Conservation (phyloP, 2,113 vertebrate genomes). For the Phalacrocorax pelagicus region DNA sequence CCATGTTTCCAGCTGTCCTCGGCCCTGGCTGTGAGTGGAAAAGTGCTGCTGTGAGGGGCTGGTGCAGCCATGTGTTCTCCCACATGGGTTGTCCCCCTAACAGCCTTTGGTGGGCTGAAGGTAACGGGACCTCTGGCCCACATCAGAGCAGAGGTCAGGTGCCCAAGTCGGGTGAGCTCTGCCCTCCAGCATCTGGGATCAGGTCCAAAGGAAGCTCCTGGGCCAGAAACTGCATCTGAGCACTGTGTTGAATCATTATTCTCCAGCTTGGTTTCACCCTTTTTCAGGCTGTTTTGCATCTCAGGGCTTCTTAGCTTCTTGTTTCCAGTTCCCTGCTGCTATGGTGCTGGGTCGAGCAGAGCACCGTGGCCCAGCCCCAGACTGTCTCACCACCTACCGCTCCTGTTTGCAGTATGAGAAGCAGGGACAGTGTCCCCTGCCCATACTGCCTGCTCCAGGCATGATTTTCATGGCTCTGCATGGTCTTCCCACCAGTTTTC, state of each 20-base stretch:
- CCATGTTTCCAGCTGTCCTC: background rate
- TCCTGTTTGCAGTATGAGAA: background rate
- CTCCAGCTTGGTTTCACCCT: background rate
- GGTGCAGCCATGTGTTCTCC: background rate
- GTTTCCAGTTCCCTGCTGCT: background rate
- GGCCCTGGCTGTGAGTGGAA: background rate
- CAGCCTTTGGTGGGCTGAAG: rapidly evolving
- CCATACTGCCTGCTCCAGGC: background rate
- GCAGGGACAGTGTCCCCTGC: background rate
- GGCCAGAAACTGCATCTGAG: background rate
- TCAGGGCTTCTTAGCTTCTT: background rate
- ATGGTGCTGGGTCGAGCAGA: background rate
- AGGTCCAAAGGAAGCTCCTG: background rate
- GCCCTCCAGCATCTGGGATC: background rate
- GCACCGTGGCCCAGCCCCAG: background rate
- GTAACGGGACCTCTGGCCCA: background rate
- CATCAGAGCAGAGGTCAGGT: background rate
- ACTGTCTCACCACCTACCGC: background rate
- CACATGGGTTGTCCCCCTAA: rapidly evolving
- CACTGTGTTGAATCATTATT: background rate
- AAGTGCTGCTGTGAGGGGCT: background rate
- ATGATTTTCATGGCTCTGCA: background rate
- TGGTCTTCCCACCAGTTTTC: background rate
- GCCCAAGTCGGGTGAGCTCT: background rate
- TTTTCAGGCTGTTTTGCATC: background rate